Evolutionary conservation across 2,888 invertebrate genomes (phyloP).

Genomic region (Clitarchus hookeri): DNA sequence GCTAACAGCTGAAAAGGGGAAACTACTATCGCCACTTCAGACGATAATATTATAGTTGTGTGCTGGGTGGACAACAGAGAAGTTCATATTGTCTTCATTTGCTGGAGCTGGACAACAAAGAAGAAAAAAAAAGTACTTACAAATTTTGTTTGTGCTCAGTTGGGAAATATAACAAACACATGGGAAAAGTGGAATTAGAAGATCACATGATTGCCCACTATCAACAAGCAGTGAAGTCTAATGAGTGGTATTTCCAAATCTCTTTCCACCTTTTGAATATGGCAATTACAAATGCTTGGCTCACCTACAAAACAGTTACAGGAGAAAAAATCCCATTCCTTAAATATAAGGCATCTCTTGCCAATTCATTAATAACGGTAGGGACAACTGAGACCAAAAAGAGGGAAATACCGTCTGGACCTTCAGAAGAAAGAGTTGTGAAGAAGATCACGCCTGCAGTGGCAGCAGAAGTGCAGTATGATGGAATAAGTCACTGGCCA

Average conservation of each 20-base stretch:
- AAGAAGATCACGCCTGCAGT: background rate
- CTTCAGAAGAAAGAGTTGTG: background rate
- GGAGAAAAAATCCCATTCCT: background rate
- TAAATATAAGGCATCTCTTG: background rate
- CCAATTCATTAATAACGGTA: background rate
- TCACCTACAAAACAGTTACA: conserved; percentile 20
- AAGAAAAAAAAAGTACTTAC: background rate
- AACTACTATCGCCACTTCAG: background rate
- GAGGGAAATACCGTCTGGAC: background rate
- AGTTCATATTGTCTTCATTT: conserved; percentile 26
- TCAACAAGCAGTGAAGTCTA: conserved; percentile 15
- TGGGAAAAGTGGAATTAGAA: conserved; percentile 34
- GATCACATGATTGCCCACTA: conserved; percentile 30
- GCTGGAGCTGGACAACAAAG: conserved; percentile 15
- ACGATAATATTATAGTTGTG: conserved; percentile 12
- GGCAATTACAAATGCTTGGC: conserved; percentile 26
- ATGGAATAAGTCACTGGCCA: conserved; percentile 28
- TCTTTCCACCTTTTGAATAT: conserved; percentile 30
- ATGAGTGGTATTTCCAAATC: conserved; percentile 25
- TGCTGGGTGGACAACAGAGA: conserved; percentile 35
- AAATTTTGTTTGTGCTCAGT: conserved; percentile 15
- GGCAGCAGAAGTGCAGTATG: background rate
- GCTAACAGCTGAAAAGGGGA: background rate
- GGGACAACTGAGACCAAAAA: background rate
- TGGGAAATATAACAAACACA: conserved; percentile 28